A percentile compares a stretch with the other conserved stretches of the same genome.
Conservation (phyloP, 2,888 invertebrate species). For the Drosophila nr. perissopoda region DNA sequence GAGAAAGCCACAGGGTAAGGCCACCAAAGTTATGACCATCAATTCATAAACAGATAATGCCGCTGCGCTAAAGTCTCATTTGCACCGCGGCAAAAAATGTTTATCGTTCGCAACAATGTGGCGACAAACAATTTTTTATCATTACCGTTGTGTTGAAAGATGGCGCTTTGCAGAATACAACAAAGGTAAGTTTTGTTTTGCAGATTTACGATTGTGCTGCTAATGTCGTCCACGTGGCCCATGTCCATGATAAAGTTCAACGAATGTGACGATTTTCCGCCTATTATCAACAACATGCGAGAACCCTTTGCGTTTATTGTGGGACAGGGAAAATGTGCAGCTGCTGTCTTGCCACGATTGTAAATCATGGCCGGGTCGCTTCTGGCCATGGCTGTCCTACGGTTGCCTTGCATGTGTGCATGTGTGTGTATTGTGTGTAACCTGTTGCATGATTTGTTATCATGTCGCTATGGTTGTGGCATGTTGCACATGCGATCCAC, state of each 20-base stretch:
- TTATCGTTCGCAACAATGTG: constrained; percentile 50
- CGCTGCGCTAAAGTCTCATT: constrained; percentile 64
- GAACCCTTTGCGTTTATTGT: constrained; percentile 61
- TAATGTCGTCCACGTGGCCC: constrained; percentile 26
- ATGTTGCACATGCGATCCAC: constrained; percentile 45
- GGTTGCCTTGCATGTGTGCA: constrained; percentile 26
- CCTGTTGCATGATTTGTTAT: constrained; percentile 76
- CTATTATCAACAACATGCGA: constrained; percentile 62
- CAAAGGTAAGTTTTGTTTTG: constrained; percentile 24
- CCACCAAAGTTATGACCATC: constrained; percentile 58
- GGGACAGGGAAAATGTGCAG: constrained; percentile 68
- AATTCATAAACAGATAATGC: constrained; percentile 73
- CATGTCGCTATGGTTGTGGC: constrained; percentile 2
- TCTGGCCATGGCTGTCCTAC: constrained; percentile 38
- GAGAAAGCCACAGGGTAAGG: constrained; percentile 62
- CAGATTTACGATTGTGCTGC: constrained; percentile 68
- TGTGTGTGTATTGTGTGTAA: constrained; percentile 28
- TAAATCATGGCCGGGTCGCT: constrained; percentile 62
- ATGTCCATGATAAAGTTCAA: constrained; percentile 58
- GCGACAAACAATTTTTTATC: constrained; percentile 56
- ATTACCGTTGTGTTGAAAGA: constrained; percentile 18
- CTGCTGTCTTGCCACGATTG: constrained; percentile 60
- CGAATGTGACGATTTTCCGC: constrained; percentile 76
- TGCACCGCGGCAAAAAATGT: constrained; percentile 41
- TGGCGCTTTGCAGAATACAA: constrained; percentile 37